Evolutionary conservation across 2,113 vertebrate genomes (phyloP).

Genomic region (Sphyrna mokarran): DNA sequence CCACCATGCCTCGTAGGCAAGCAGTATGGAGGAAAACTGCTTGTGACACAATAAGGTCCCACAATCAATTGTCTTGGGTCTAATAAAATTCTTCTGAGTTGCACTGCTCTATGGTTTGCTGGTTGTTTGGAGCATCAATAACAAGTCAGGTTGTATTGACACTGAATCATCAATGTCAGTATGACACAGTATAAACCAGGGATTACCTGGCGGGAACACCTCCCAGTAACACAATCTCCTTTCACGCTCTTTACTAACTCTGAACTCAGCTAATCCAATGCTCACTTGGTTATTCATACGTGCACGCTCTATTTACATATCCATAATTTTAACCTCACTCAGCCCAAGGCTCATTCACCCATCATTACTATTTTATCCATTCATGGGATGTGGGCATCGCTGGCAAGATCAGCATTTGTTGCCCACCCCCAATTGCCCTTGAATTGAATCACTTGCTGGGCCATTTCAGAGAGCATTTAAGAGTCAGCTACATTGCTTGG

Average conservation of each 20-base stretch:
- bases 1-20: background rate
- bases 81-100: background rate
- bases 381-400: too few species aligned
- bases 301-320: background rate
- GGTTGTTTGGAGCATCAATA: background rate
- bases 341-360: too few species aligned
- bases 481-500: too few species aligned
- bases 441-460: too few species aligned
- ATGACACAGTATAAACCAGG: background rate
- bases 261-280: background rate
- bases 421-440: too few species aligned
- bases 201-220: background rate
- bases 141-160: background rate
- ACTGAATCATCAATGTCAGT: background rate
- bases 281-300: background rate
- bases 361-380: too few species aligned
- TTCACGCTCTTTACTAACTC: slow-evolving; percentile 45
- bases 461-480: too few species aligned
- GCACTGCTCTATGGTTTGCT: background rate
- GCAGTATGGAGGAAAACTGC: background rate
- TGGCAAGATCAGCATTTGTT: too few species aligned
- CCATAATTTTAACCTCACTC: background rate
- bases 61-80: background rate
- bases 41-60: background rate
- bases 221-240: background rate